phyloP scores from a whole-genome alignment of 2,888 invertebrate genomes.

The Oligia latruncula region DNA sequence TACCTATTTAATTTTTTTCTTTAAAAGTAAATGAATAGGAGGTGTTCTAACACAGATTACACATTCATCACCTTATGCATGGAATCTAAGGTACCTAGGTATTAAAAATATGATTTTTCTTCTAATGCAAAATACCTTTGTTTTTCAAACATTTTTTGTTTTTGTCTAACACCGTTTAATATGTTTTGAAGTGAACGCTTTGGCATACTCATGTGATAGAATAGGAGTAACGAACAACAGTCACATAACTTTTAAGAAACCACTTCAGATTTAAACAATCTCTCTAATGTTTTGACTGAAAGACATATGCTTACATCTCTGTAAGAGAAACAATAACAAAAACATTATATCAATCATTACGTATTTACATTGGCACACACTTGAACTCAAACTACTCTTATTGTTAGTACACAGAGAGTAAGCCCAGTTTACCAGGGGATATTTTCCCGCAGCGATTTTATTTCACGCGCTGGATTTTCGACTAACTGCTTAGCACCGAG shows the following conservation, averaged over 20 bases:
- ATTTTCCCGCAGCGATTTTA: background rate
- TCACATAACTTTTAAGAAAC: slow-evolving; percentile 7
- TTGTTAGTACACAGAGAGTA: background rate
- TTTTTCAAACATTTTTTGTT: background rate
- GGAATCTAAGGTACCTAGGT: too few species aligned
- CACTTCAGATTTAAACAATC: background rate
- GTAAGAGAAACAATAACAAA: background rate
- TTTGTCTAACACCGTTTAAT: background rate
- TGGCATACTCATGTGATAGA: background rate
- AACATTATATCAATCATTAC: slow-evolving; percentile 26
- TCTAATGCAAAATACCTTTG: background rate
- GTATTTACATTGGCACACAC: slow-evolving; percentile 28
- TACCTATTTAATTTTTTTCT: background rate
- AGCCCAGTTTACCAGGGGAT: background rate
- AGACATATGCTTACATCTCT: background rate
- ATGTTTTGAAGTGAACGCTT: background rate
- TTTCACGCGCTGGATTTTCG: background rate
- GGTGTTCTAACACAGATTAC: too few species aligned
- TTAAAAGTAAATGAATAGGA: too few species aligned
- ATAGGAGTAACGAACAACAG: background rate
- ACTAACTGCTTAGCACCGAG: background rate
- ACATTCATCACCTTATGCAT: too few species aligned
- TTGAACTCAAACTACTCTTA: background rate
- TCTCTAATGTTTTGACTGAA: slow-evolving; percentile 21
- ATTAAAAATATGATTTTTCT: too few species aligned